These are phyloP conservation scores for Pelvicachromis taeniatus DNA, from an alignment of 2,113 vertebrate species.

Conservation along the genomic window DNA sequence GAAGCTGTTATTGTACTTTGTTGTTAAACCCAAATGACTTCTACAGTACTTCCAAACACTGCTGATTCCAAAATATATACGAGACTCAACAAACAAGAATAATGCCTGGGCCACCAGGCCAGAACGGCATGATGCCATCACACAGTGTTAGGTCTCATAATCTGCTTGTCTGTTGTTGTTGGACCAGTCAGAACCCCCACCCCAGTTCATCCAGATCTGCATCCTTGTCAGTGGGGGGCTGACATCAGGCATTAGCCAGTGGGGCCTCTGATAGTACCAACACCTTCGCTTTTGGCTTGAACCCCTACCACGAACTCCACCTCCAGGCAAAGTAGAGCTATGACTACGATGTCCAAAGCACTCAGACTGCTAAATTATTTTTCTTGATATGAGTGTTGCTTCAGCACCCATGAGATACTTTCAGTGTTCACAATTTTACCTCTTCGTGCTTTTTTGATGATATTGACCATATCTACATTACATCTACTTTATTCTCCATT, in stretches of 20 bases:
- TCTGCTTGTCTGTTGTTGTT: conserved; percentile 40
- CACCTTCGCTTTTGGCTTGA: conserved; percentile 40
- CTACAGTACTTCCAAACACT: not conserved
- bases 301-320: conserved; percentile 3
- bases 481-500: not conserved
- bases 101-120: conserved; percentile 33
- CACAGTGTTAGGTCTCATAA: conserved; percentile 59
- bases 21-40: not conserved
- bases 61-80: not conserved
- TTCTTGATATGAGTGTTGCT: not conserved
- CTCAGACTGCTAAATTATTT: not conserved
- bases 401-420: not conserved
- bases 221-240: conserved; percentile 60
- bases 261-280: conserved; percentile 54
- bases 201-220: conserved; percentile 61
- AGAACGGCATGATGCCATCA: conserved; percentile 75
- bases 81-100: conserved; percentile 19
- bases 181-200: conserved; percentile 60
- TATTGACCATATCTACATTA: not conserved
- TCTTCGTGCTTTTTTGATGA: not conserved
- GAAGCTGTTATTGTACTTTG: not conserved
- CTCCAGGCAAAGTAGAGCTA: not conserved
- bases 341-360: not conserved
- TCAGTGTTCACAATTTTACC: not conserved
- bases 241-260: conserved; percentile 69